A percentile compares a stretch with the other conserved stretches of the same genome.
These are phyloP conservation scores for Staurois parvus DNA, from an alignment of 2,797 vertebrate genomes.

Conservation along the genomic window DNA sequence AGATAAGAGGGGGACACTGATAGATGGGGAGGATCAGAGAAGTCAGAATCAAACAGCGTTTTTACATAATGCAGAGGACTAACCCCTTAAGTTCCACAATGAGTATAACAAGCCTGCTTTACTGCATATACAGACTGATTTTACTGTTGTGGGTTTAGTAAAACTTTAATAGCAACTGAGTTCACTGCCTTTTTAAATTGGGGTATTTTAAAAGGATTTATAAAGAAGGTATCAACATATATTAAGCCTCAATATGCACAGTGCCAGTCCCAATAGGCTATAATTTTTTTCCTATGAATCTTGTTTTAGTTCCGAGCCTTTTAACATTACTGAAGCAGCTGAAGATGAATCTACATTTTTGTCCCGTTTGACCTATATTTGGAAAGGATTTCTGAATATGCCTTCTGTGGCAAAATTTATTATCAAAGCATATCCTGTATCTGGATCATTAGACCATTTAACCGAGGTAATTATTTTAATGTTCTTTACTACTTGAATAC, in stretches of 20 bases:
- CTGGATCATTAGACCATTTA: slow-evolving; percentile 90
- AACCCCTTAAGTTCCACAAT: no score
- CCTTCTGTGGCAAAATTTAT: slow-evolving; percentile 94
- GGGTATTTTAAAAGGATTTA: no score
- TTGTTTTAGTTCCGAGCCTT: slow-evolving; percentile 37
- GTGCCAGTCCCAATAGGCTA: neutral
- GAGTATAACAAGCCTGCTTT: no score
- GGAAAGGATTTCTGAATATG: slow-evolving; percentile 97
- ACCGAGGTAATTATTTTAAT: slow-evolving; percentile 82
- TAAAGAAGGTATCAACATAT: neutral
- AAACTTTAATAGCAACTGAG: no score
- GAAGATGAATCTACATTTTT: slow-evolving; percentile 91
- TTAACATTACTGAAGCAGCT: slow-evolving; percentile 73
- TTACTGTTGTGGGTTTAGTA: no score
- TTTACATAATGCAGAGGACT: no score
- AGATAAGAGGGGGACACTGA: no score
- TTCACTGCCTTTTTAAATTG: no score
- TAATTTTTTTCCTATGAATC: neutral
- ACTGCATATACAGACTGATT: no score
- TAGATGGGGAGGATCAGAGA: no score
- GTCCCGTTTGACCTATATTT: slow-evolving; percentile 85
- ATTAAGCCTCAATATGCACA: neutral
- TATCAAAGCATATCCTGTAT: slow-evolving; percentile 94
- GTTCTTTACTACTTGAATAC: neutral
- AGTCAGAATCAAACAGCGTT: no score